Evolutionary conservation across 2,797 vertebrate genomes (phyloP), one percentile per base, ranked within the genome.

Genomic region (Molossus molossus): DNA sequence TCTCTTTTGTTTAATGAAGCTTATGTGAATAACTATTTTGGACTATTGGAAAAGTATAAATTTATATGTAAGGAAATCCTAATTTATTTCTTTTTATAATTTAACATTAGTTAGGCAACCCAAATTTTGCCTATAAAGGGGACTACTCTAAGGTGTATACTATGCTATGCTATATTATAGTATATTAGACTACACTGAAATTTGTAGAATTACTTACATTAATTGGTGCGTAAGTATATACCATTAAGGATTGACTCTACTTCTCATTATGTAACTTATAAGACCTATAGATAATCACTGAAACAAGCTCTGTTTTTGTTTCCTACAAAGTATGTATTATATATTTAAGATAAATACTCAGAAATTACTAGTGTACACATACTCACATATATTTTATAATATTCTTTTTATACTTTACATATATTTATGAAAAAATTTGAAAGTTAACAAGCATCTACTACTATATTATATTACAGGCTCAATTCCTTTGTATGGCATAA

Each of bases 261-360:
- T 62, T 18, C 86, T 96, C 64, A 27, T 45, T n/a, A n/a, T 57
- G 57, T 80, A 21, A 40, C 9, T 15, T 57, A 77, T 6, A 86
- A 65, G 64, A 65, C 2, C 21, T 81, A 3, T 7, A 69, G 4
- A 79, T 58, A 80, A 80, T 67, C 13, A 60, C 7, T 64, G 37
- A 72, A 57, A 60, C 37, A 15, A 65, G 3, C 20, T 86, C 5
- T 76, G 3, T 17, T 94, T 91, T 79, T 69, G 17, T 81, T 94
- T 87, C 1, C 5, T 53, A 85, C 1, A 64, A 45, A 53, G 37
- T 62, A 48, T 55, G 6, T 65, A 70, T 88, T 69, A 53, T 55
- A 25, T 23, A 94, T 95, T 75, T 93, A 90, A 82, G 9, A 60
- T 29, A 33, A 92, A 50, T 18, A 21, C 7, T 21, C 50, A 67